phyloP scores from a whole-genome alignment of 2,113 vertebrate genomes.

The Mixornis gularis region DNA sequence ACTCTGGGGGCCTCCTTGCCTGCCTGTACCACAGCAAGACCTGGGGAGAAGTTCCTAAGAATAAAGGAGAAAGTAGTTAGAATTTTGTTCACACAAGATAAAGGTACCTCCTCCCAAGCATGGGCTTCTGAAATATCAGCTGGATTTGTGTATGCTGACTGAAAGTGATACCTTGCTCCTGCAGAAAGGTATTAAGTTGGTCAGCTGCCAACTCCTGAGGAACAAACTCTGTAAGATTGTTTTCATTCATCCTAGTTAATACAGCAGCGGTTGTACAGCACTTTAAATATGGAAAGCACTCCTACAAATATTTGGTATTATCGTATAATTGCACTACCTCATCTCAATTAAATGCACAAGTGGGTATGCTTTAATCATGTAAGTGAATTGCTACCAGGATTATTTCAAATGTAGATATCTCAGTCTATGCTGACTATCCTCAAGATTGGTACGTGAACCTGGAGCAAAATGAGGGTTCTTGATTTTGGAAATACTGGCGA shows the following conservation, averaged over 20 bases:
- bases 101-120: not conserved
- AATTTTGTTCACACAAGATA: not conserved
- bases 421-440: not conserved
- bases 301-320: conserved; percentile 14
- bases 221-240: not conserved
- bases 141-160: not conserved
- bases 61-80: not conserved
- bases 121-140: not conserved
- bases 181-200: not conserved
- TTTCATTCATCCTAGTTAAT: not conserved
- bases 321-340: not conserved
- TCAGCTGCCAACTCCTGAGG: not conserved
- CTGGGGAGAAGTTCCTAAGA: not conserved
- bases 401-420: not conserved
- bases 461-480: not conserved
- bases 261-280: not conserved
- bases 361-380: not conserved
- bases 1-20: not conserved
- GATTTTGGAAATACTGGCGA: not conserved
- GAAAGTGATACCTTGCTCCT: not conserved
- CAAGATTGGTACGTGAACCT: not conserved
- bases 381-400: not conserved
- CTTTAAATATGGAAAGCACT: not conserved
- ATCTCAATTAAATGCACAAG: not conserved
- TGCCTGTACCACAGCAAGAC: not conserved